Evolutionary conservation across 2,888 invertebrate genomes (phyloP).

Genomic region (Fabriciana adippe): DNA sequence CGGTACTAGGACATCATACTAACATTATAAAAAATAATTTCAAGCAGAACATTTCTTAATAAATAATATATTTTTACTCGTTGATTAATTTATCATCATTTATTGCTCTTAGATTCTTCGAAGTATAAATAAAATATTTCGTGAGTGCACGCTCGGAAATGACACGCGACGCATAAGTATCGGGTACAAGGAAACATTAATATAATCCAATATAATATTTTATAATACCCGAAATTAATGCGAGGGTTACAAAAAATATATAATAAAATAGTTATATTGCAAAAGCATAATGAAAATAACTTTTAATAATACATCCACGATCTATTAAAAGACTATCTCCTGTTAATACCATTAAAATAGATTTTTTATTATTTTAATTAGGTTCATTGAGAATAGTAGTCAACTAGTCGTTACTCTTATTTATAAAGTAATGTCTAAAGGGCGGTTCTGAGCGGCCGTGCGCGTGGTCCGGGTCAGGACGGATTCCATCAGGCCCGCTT

Average conservation of each 20-base stretch:
- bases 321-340: not conserved
- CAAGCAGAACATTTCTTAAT: no score
- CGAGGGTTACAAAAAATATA: not conserved
- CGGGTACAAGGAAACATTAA: conserved; percentile 67
- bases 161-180: conserved; percentile 72
- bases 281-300: not conserved
- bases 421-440: conserved; percentile 68
- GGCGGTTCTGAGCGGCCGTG: conserved; percentile 70
- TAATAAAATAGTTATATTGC: not conserved
- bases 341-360: not conserved
- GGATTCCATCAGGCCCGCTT: conserved; percentile 78
- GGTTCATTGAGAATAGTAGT: conserved; percentile 23
- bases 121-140: conserved; percentile 51
- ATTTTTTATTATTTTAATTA: conserved; percentile 26
- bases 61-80: no score
- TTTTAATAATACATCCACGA: no score
- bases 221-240: not conserved
- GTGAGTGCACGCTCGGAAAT: conserved; percentile 66
- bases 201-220: not conserved
- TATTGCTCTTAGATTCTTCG: not conserved
- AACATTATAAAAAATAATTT: no score
- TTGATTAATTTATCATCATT: not conserved
- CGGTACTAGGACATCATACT: conserved; percentile 6
- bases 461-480: conserved; percentile 74
- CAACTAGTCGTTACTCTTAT: conserved; percentile 63